Base-by-base conservation (phyloP, 2,888 invertebrate species). In the Melinopterus prodromus region DNA sequence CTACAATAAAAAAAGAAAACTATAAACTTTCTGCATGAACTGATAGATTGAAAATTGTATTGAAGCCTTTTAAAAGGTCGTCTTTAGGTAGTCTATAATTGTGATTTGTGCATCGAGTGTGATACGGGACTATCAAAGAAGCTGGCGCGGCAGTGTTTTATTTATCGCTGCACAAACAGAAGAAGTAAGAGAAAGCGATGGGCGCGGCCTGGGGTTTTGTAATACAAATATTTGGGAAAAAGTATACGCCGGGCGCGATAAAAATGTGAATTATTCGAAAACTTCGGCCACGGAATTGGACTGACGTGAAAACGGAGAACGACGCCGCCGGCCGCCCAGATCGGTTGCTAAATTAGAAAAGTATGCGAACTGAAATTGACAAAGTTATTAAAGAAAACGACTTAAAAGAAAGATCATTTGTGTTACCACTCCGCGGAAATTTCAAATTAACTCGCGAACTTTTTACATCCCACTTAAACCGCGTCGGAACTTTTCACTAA, bases 221-320 rank as follows among this genome's bases (percentile, higher is more conserved):
- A 53, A 53, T 53, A 53, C 53, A 53, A 53, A 53, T 53, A 53
- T 53, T 53, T 53, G 12, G 53, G 53, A 53, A 53, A 53, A 53
- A 53, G 5, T 53, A 53, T 53, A 53, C 53, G 53, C 7, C 53
- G 53, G 12, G 53, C 53, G 53, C 53, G 53, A 53, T 53, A 53
- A 53, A 53, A 53, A 53, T 53, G 53, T 53, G 53, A 53, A 53
- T 53, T 53, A 53, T 53, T 53, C 53, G 53, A 53, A 53, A 53
- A 53, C 53, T 53, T 53, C 53, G 5, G 53, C 53, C 5, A 53
- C 5, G 53, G 53, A 53, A 53, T 53, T 53, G 53, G 53, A 53
- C 53, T 53, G 53, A 53, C 53, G 53, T 53, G 2, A 53, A 53
- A 53, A 53, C 5, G 7, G 53, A 53, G 53, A 53, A 53, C 53